Base-by-base conservation (phyloP, 2,888 invertebrate genomes). In the Chrysomela aeneicollis region DNA sequence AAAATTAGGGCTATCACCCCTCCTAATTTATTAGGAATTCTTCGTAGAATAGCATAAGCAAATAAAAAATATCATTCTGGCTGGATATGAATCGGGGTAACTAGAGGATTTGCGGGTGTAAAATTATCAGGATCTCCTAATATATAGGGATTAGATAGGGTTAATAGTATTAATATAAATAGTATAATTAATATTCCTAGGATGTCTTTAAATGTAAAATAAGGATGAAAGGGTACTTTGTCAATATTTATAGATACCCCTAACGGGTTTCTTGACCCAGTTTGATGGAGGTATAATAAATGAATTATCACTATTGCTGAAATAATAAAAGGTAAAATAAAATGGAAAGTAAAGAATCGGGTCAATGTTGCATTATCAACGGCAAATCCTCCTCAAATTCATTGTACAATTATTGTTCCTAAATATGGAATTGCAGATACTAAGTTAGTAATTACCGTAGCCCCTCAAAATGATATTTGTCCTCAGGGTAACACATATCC, bases 11-110 rank as follows among this genome's bases (percentile, higher is more conserved):
- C 88, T 76, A 91, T 83, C 52, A 92, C 91, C 68, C 92, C 92
- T 59, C 91, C 91, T 83, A 92, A 78, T 86, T 93, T 92, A 84
- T 90, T 92, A 5, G 92, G 92, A 63, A 93, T 91, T 42, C 91
- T 91, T 22, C 92, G 92, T 76, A 93, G 73, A 85, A 93, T 92
- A 17, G 92, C 90, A 81, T 92, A 92, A 12, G 92, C 91, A 85
- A 92, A 92, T 85, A 93, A 81, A 76, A 92, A 93, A 81, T 93
- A 93, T 88, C 92, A 93, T 87, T 93, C 92, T 26, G 92, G 92
- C 87, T 92, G 90, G 84, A 92, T 92, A 78, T 92, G 92, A 6
- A 86, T 79, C 0, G 92, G 91, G 0, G 91, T 92, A 15, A 88
- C 85, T 84, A 90, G 75, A 0, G 89, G 86, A 71, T 90, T 90